A percentile compares a stretch with the other conserved stretches of the same genome.
phyloP scores from a whole-genome alignment of 2,113 vertebrate genomes.

The Lamprologus tigripictilis region DNA sequence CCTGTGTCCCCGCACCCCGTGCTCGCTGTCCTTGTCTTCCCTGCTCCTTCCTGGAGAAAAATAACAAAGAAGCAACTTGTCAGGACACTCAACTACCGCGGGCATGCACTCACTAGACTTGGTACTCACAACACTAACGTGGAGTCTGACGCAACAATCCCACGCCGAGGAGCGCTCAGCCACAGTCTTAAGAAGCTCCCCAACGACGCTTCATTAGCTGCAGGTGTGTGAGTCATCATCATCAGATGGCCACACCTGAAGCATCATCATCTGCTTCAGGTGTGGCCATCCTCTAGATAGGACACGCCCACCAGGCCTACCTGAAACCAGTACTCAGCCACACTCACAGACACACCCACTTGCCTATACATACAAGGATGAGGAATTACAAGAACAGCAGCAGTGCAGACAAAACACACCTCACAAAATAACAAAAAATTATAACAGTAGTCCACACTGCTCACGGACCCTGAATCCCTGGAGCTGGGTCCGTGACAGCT shows the following conservation, averaged over 20 bases:
- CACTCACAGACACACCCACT: not conserved
- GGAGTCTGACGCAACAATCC: fast-evolving
- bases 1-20: fast-evolving
- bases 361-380: not conserved
- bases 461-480: not conserved
- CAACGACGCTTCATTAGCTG: not conserved
- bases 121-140: too few species aligned
- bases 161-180: fast-evolving
- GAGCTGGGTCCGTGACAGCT: not conserved
- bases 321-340: not conserved
- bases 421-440: not conserved
- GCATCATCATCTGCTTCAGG: too few species aligned
- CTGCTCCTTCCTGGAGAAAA: not conserved
- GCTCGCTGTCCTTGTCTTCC: not conserved
- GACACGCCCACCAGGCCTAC: not conserved
- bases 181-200: too few species aligned
- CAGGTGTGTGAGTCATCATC: not conserved
- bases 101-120: too few species aligned
- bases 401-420: not conserved
- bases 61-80: not conserved
- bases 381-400: not conserved
- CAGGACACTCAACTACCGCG: fast-evolving
- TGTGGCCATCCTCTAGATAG: not conserved
- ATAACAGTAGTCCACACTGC: not conserved
- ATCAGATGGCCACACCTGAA: too few species aligned